Evolutionary conservation across 2,888 invertebrate genomes (phyloP), one percentile per base, ranked within the genome.

Genomic region (Stenodema calcarata): DNA sequence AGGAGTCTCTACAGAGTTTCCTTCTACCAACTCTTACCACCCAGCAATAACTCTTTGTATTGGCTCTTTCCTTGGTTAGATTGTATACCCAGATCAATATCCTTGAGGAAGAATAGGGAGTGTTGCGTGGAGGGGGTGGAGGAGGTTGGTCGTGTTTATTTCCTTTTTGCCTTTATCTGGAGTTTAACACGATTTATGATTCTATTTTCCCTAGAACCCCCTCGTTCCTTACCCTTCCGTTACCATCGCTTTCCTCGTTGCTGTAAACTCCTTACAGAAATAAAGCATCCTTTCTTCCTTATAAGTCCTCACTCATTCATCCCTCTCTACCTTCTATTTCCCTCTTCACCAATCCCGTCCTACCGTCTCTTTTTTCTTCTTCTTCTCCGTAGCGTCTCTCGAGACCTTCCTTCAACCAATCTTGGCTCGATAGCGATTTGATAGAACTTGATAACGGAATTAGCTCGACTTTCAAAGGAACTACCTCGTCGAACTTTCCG

Each of bases 181-280:
- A 86, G 76, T 86, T 76, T 86, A 86, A 86, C 86, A 86, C 50
- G 86, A 86, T 86, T 86, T 86, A 86, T 86, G 86, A 76, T 86
- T 86, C 86, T 86, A 86, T 86, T 86, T 86, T 86, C 86, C 73
- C 78, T 86, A 23, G 54, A 12, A 54, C 23, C 73, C 44, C 30
- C 41, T 42, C 35, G 12, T 30, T 73, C 28, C 47, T 47, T 30
- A 76, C 18, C 30, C 80, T 30, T 28, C 80, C 16, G 50, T 30
- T 73, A 73, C 41, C 73, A 41, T 73, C 73, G 73, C n/a, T 30
- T 73, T 18, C 73, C 62, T 62, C 62, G 41, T 42, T 81, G 30
- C 69, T 47, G 62, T 82, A 82, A 82, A 82, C 82, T 82, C 27
- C 80, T 54, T 62, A 54, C 47, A 69, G 82, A 69, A 82, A 82